phyloP scores from a whole-genome alignment of 2,113 vertebrate species.

The Sula dactylatra region DNA sequence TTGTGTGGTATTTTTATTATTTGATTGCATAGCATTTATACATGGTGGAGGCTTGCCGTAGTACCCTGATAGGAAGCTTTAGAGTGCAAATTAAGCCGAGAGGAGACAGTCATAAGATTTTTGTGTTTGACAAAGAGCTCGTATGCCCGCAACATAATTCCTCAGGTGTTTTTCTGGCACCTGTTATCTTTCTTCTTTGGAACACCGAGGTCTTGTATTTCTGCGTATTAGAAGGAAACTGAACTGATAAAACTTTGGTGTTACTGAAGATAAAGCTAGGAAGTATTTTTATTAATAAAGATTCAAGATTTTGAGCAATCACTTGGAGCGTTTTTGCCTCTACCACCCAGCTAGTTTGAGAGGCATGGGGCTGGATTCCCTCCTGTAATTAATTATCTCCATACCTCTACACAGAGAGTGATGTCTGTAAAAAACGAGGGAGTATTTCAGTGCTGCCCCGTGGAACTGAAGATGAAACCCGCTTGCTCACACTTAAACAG shows the following conservation, averaged over 20 bases:
- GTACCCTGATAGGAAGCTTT: neutral
- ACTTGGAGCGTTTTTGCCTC: no score
- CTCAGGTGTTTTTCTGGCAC: neutral
- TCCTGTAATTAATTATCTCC: no score
- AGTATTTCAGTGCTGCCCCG: no score
- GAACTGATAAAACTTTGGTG: neutral
- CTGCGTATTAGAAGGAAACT: neutral
- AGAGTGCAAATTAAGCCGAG: neutral
- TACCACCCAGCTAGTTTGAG: no score
- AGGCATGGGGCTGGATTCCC: no score
- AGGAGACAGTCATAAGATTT: neutral
- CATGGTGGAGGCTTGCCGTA: rapidly evolving
- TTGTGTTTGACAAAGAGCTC: neutral
- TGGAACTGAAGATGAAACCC: no score
- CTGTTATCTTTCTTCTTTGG: neutral
- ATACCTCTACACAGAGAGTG: no score
- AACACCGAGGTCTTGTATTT: neutral
- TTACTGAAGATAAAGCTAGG: neutral
- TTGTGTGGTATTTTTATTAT: neutral
- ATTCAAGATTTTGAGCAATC: neutral
- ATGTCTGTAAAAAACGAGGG: no score
- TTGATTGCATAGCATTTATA: neutral
- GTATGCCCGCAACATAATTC: rapidly evolving
- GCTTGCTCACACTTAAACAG: no score
- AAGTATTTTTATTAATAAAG: neutral